Conservation (phyloP, 2,797 vertebrate genomes). For the Coregonus suidteri region DNA sequence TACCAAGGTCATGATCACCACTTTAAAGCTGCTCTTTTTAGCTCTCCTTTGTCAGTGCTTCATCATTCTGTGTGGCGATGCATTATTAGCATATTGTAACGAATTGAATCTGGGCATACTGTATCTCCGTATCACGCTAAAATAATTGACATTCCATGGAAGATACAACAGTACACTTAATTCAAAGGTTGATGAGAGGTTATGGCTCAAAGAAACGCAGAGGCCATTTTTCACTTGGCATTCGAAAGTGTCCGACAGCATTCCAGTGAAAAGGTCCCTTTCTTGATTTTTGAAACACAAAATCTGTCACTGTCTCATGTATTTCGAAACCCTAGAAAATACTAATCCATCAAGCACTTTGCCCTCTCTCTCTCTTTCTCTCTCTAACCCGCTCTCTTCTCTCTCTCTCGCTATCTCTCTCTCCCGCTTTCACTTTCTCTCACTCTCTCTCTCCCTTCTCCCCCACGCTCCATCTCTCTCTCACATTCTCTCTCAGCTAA, state of each 20-base stretch:
- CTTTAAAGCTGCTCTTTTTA: too few species aligned
- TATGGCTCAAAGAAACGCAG: slow-evolving; percentile 9
- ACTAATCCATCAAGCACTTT: slow-evolving; percentile 66
- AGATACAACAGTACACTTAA: slow-evolving; percentile 14
- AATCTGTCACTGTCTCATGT: slow-evolving; percentile 63
- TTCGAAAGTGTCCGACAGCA: slow-evolving; percentile 43
- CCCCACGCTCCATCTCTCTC: not conserved
- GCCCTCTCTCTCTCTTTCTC: not conserved
- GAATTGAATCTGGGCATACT: not conserved
- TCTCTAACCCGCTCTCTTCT: too few species aligned
- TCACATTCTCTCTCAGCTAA: slow-evolving; percentile 37
- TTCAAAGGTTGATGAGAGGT: slow-evolving; percentile 3
- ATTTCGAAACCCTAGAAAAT: slow-evolving; percentile 59
- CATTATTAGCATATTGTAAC: not conserved
- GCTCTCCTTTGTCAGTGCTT: not conserved
- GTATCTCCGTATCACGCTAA: too few species aligned
- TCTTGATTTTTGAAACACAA: slow-evolving; percentile 49
- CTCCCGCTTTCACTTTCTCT: not conserved
- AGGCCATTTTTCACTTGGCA: slow-evolving; percentile 36
- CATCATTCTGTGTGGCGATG: not conserved
- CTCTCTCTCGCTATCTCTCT: not conserved
- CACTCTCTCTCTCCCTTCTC: not conserved
- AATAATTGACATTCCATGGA: too few species aligned
- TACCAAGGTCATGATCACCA: too few species aligned
- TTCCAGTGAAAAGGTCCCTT: slow-evolving; percentile 40